Base-by-base conservation (phyloP, 2,797 vertebrate genomes). In the Sparidentex hasta region DNA sequence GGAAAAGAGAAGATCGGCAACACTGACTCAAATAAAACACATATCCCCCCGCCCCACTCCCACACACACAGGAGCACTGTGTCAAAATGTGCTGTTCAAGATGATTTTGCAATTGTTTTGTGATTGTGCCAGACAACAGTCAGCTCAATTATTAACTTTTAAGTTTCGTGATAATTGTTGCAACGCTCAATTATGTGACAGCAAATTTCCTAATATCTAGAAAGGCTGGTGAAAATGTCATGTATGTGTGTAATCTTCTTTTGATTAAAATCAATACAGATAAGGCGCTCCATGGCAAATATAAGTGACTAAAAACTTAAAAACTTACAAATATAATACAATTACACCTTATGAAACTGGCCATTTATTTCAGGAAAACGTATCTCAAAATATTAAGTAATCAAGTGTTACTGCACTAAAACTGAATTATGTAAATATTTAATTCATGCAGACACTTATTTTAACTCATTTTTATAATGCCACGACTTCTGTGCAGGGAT, bases 1-100 rank as follows among this genome's bases (percentile, higher is more conserved):
- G 65, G 63, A 64, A 73, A 73, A 70, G 65, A 86, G 57, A 25
- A 65, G 68, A 85, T 75, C 81, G 62, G 76, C 80, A 86, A 71
- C 84, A 71, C 33, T 7, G 64, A 65, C 50, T 79, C 27, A 72
- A 80, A 83, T 61, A 81, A 70, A 83, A 75, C 67, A 79, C 71
- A 43, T 33, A 14, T 41, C n/a, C 6, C 63, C 62, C 55, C 12
- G 21, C 17, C n/a, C 21, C 14, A 21, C n/a, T 12, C 3, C 29
- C 47, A 48, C 47, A n/a, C 48, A 41, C 20, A 65, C 57, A 43
- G 44, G 69, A 74, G 73, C 70, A 65, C n/a, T 11, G 3, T 66
- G 75, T 78, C 77, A 78, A 67, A 85, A 80, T 69, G 68, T 68
- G 57, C 29, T 72, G 29, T 54, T 82, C 64, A 55, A 71, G 17